phyloP scores from a whole-genome alignment of 2,797 vertebrate species.

The Alca torda region DNA sequence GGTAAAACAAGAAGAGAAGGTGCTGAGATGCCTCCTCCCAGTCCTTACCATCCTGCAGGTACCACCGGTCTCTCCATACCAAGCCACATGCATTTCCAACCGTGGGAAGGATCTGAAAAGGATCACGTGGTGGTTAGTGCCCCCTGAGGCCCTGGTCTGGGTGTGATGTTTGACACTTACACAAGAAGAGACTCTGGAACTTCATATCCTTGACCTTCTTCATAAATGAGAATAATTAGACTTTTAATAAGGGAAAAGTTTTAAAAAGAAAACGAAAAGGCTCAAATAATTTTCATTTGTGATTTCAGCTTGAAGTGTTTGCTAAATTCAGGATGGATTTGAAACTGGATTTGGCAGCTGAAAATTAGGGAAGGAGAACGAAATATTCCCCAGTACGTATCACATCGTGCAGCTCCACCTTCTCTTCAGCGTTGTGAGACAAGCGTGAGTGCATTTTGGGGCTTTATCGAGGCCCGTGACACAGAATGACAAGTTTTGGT shows the following conservation, averaged over 20 bases:
- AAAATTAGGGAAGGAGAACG: neutral
- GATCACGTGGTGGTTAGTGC: too few species aligned
- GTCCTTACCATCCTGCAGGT: neutral
- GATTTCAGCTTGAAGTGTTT: neutral
- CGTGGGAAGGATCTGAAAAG: neutral
- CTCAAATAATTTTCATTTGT: neutral
- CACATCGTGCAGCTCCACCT: accelerated
- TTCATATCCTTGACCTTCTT: neutral
- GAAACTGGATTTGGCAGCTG: neutral
- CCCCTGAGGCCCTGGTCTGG: neutral
- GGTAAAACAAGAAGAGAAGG: neutral
- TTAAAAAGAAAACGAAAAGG: neutral
- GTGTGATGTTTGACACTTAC: accelerated
- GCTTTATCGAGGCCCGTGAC: neutral
- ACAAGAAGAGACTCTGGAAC: neutral
- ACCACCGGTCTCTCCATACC: neutral
- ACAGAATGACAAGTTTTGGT: neutral
- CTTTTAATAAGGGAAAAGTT: neutral
- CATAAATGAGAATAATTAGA: neutral
- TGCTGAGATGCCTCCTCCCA: neutral
- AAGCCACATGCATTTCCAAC: neutral
- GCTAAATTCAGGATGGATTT: neutral
- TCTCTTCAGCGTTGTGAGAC: neutral
- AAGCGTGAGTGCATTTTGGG: neutral
- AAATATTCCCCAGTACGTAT: accelerated